Conservation (phyloP, 2,888 invertebrate genomes). For the Ectropis crepuscularia region DNA sequence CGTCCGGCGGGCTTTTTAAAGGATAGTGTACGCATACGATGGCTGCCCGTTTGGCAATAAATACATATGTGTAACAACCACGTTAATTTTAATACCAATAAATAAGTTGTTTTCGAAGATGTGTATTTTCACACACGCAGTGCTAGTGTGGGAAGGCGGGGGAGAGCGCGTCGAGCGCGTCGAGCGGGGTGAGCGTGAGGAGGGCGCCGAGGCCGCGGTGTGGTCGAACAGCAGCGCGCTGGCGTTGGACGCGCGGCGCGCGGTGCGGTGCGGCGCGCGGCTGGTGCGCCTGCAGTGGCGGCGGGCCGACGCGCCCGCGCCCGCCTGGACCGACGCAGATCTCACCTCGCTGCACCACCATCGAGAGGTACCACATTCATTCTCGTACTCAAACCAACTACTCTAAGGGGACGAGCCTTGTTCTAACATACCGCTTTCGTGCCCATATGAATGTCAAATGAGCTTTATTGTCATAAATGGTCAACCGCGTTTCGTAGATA, state of each 20-base stretch:
- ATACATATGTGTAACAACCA: too few relatives aligned
- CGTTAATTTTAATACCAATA: too few relatives aligned
- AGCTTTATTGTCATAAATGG: too few relatives aligned
- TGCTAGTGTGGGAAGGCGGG: slow-evolving; percentile 79
- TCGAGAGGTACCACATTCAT: slow-evolving; percentile 63
- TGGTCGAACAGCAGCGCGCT: slow-evolving; percentile 81
- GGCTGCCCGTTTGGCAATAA: too few relatives aligned
- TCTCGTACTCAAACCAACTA: too few relatives aligned
- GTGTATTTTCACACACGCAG: slow-evolving; percentile 45
- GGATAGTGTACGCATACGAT: too few relatives aligned
- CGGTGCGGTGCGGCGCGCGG: slow-evolving; percentile 75
- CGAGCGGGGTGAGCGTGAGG: slow-evolving; percentile 57
- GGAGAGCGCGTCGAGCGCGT: slow-evolving; percentile 60
- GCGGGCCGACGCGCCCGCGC: slow-evolving; percentile 61
- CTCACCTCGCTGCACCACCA: slow-evolving; percentile 76
- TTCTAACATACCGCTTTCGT: too few relatives aligned
- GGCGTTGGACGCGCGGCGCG: slow-evolving; percentile 75
- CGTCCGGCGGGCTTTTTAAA: too few relatives aligned
- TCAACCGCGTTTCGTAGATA: too few relatives aligned
- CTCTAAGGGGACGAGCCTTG: too few relatives aligned
- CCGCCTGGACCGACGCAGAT: slow-evolving; percentile 77
- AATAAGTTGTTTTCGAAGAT: background rate
- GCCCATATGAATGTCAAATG: too few relatives aligned
- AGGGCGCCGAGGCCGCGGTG: slow-evolving; percentile 73
- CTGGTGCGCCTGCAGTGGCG: slow-evolving; percentile 78